Percentiles rank a stretch among this genome's conserved stretches.
Evolutionary conservation across 2,797 vertebrate genomes (phyloP).

Genomic region (Danio choprae): DNA sequence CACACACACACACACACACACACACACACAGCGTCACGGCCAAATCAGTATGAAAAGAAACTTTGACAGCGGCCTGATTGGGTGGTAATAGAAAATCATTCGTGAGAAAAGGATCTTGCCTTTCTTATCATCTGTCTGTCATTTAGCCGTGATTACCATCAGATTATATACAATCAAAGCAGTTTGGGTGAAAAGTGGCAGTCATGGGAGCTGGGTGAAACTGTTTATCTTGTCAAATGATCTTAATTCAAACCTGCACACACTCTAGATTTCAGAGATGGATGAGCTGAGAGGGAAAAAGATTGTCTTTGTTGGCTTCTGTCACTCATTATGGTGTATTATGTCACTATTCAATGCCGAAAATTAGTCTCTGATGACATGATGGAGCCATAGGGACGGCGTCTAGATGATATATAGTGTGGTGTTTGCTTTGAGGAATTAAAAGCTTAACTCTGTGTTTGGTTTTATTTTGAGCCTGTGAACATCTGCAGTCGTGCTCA

Average conservation of each 20-base stretch:
- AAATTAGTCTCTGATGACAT: slow-evolving; percentile 34
- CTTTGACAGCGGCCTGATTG: slow-evolving; percentile 30
- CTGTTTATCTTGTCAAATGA: slow-evolving; percentile 33
- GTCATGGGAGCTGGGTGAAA: slow-evolving; percentile 21
- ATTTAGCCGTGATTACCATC: slow-evolving; percentile 41
- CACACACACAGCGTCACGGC: slow-evolving; percentile 2
- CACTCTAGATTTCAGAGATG: slow-evolving; percentile 37
- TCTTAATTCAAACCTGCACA: slow-evolving; percentile 33
- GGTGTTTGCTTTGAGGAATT: slow-evolving; percentile 14
- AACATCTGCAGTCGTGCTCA: not conserved
- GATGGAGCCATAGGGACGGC: not conserved
- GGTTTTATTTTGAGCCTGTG: not conserved
- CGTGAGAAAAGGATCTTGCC: slow-evolving; percentile 14
- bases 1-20: no score
- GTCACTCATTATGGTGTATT: slow-evolving; percentile 38
- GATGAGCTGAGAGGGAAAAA: not conserved
- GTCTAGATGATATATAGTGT: slow-evolving; percentile 6
- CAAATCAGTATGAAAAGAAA: slow-evolving; percentile 34
- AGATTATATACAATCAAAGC: slow-evolving; percentile 43
- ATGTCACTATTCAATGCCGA: slow-evolving; percentile 28
- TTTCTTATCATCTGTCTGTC: slow-evolving; percentile 45
- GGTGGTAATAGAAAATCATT: slow-evolving; percentile 42
- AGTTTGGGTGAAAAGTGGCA: slow-evolving; percentile 27
- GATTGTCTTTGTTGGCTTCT: not conserved
- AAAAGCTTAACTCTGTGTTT: not conserved